Conservation (phyloP, 1,140 invertebrate genomes). For the Bemisia tabaci region DNA sequence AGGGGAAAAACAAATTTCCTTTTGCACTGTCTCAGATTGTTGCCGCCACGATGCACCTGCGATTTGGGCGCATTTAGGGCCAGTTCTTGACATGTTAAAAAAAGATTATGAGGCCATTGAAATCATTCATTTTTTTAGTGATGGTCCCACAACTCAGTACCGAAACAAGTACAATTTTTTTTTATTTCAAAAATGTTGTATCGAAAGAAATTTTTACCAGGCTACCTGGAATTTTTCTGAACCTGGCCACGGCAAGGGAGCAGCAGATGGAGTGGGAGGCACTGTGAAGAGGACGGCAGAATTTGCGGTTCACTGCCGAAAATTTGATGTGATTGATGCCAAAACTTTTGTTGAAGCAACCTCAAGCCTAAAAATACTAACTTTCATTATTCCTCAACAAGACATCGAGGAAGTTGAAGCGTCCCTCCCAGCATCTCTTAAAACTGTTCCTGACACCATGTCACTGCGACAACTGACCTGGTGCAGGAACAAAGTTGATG, state of each 20-base stretch:
- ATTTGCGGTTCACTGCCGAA: conserved; percentile 10
- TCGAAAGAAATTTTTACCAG: not conserved
- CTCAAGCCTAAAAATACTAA: too few relatives aligned
- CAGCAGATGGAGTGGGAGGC: conserved; percentile 22
- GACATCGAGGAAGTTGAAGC: too few relatives aligned
- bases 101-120: conserved; percentile 5
- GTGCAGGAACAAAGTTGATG: too few relatives aligned
- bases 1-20: conserved; percentile 20
- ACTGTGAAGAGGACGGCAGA: conserved; percentile 20
- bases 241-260: conserved; percentile 21
- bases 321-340: not conserved
- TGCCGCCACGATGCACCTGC: conserved; percentile 26
- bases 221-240: conserved; percentile 19
- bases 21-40: conserved; percentile 28
- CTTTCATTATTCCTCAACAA: too few relatives aligned
- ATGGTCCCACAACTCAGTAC: conserved; percentile 1
- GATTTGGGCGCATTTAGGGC: conserved; percentile 27
- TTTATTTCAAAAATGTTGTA: conserved; percentile 8
- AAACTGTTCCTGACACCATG: too few relatives aligned
- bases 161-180: conserved; percentile 12
- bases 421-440: too few relatives aligned
- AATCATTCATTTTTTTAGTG: not conserved
- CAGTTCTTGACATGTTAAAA: conserved; percentile 1
- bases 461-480: too few relatives aligned
- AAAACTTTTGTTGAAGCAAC: not conserved